Evolutionary conservation across 1,140 invertebrate species (phyloP), one percentile per base, ranked within the genome.

Genomic region (Leptinotarsa undecemlineata): DNA sequence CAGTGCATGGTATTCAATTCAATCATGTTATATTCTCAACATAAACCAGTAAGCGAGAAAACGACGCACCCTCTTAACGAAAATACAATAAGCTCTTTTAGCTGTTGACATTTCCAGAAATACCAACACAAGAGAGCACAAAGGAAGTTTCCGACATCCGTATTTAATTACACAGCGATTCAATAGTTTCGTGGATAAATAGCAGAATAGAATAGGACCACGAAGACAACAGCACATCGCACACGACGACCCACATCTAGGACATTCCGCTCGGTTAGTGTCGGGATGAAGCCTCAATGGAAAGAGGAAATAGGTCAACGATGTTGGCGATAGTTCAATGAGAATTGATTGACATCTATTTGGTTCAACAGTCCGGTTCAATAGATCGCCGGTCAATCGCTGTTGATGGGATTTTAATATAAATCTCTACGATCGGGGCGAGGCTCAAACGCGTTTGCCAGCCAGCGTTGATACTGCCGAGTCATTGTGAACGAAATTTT

Each of bases 291-390:
- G 51, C 15, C n/a, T 19, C 51, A 19, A 57, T 19, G 51, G 51
- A 57, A 57, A 57, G 51, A 57, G 51, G 51, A 57, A 57, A 57
- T 19, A 57, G 51, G 51, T 57, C 51, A 57, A 57, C 51, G 51
- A 57, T 57, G 17, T 19, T 57, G 51, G 51, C 51, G 51, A 57
- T 57, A 57, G 51, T 57, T 57, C 51, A 57, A 57, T 57, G 51
- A 57, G n/a, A 19, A 57, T 57, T 57, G 51, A 57, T 57, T 57
- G 51, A 57, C 51, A 57, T 15, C 51, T 57, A 57, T 57, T 15
- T 19, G 51, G 51, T 17, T 57, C 15, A 19, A 57, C 15, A 57
- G 51, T 57, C 51, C 51, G 51, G 51, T 57, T 19, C 15, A 57
- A 57, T 57, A 19, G 51, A 15, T 57, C 51, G 51, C 1, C 51